Evolutionary conservation across 1,140 invertebrate genomes (phyloP).

Genomic region (Pseudobourletiella spinata): DNA sequence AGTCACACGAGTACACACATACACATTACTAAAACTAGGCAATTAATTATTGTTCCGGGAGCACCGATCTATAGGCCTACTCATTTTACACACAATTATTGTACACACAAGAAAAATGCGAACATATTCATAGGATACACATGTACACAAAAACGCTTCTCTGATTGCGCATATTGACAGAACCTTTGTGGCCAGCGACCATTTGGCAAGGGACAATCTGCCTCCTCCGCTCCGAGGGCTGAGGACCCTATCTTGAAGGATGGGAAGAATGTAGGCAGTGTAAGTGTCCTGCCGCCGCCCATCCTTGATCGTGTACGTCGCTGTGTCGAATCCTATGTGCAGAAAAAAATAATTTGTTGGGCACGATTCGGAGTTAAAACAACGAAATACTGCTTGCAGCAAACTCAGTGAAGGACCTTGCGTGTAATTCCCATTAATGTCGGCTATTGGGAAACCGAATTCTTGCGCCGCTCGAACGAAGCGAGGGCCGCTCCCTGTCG

Average conservation of each 20-base stretch:
- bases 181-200: slow-evolving; percentile 18
- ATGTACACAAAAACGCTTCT: too few species aligned
- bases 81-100: background rate
- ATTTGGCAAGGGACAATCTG: slow-evolving; percentile 19
- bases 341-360: background rate
- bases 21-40: background rate
- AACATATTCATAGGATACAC: too few species aligned
- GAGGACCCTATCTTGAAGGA: background rate
- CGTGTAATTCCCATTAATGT: slow-evolving; percentile 20
- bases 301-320: slow-evolving; percentile 12
- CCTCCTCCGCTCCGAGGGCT: too few species aligned
- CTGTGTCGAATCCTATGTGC: slow-evolving; percentile 18
- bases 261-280: slow-evolving; percentile 6
- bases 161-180: background rate
- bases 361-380: background rate
- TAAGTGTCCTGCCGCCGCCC: slow-evolving; percentile 15
- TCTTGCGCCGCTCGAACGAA: slow-evolving; percentile 13
- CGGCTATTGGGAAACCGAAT: slow-evolving; percentile 11
- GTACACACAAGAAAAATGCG: background rate
- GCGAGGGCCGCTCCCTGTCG: background rate
- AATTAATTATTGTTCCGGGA: background rate
- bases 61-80: background rate
- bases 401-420: slow-evolving; percentile 13
- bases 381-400: background rate
- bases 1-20: too few species aligned